Conservation (phyloP, 2,888 invertebrate species). For the Melanostoma mellinum region DNA sequence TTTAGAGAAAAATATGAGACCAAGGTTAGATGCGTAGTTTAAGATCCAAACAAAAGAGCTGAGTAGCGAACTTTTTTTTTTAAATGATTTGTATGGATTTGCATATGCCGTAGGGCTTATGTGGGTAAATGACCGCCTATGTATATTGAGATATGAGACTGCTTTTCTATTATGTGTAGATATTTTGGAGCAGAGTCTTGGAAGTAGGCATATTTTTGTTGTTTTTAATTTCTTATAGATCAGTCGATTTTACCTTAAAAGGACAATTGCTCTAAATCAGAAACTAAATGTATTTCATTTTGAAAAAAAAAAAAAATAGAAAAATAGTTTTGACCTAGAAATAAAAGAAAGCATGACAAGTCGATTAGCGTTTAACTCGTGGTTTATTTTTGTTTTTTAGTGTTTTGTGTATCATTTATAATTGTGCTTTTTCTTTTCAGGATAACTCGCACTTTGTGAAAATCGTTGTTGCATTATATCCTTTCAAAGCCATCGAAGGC, state of each 20-base stretch:
- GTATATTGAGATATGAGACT: neutral
- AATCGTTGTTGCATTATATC: conserved; percentile 94
- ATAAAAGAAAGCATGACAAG: too few relatives aligned
- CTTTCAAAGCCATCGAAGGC: conserved; percentile 94
- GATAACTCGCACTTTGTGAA: conserved; percentile 86
- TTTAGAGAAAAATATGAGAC: conserved; percentile 8
- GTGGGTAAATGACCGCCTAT: conserved; percentile 3
- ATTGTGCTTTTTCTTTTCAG: conserved; percentile 73
- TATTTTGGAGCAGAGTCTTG: too few relatives aligned
- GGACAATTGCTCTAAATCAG: too few relatives aligned
- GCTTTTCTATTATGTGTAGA: too few relatives aligned
- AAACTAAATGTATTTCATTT: too few relatives aligned
- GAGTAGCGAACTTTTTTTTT: conserved; percentile 37
- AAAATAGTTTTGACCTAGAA: too few relatives aligned
- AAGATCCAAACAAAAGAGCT: conserved; percentile 56
- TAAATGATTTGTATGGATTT: neutral
- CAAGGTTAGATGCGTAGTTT: conserved; percentile 27
- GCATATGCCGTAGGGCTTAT: neutral
- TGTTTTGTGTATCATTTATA: neutral
- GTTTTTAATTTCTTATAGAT: too few relatives aligned
- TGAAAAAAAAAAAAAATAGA: too few relatives aligned
- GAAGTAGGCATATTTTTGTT: too few relatives aligned
- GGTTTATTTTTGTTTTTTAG: neutral
- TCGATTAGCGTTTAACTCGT: too few relatives aligned
- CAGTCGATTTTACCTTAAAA: too few relatives aligned